Conservation (phyloP, 2,888 invertebrate species). For the Andricus curvator region DNA sequence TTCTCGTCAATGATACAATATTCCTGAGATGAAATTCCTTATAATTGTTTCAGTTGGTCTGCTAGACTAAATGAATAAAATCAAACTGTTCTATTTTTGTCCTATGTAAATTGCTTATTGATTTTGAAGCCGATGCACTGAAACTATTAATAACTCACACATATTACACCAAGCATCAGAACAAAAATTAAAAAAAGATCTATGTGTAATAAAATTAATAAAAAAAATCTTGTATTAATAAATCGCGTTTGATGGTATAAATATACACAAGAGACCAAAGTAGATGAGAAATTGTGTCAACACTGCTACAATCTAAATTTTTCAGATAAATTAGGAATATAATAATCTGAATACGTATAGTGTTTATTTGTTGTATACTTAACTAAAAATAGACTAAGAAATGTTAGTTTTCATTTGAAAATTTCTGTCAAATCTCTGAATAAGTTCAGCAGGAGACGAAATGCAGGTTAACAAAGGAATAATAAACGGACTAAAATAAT, state of each 20-base stretch:
- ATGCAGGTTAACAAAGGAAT: constrained; percentile 58
- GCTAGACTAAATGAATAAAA: neutral
- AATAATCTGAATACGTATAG: neutral
- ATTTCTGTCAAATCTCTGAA: neutral
- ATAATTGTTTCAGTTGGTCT: too few species aligned
- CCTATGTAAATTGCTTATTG: constrained; percentile 15
- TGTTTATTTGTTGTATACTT: neutral
- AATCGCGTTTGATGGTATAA: neutral
- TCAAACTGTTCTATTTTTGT: constrained; percentile 13
- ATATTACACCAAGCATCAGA: neutral
- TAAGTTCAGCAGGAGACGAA: constrained; percentile 21
- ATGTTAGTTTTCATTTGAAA: neutral
- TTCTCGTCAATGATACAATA: too few species aligned
- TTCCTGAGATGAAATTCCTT: too few species aligned
- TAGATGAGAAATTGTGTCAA: neutral
- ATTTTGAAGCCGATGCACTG: constrained; percentile 9
- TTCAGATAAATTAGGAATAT: neutral
- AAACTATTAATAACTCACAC: constrained; percentile 16
- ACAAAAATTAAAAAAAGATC: neutral
- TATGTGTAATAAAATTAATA: neutral
- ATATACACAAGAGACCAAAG: neutral
- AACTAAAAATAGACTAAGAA: neutral
- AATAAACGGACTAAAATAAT: neutral
- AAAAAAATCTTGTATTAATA: neutral
- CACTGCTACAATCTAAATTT: neutral